Evolutionary conservation across 2,888 invertebrate species (phyloP), one percentile per base, ranked within the genome.

Genomic region (Cosmopolites sordidus): DNA sequence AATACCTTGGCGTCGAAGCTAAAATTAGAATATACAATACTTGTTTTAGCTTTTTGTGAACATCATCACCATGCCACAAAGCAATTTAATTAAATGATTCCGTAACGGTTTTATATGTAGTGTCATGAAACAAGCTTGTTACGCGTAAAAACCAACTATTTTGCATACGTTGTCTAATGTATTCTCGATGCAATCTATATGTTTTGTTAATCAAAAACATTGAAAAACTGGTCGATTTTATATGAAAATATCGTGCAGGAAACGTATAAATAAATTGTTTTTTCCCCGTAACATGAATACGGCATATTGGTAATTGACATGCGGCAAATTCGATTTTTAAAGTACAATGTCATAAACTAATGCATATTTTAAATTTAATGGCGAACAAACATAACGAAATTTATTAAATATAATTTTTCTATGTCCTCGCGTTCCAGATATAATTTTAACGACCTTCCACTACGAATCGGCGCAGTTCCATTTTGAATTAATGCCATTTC

Each of bases 341-440:
- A 39, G n/a, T 39, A 39, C 39, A 33, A 33, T 33, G 39, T 47
- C 39, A 27, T 27, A 47, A 39, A 39, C 37, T 50, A 33, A 50
- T 33, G 33, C 51, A 51, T 51, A 47, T 47, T 51, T 51, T 51
- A 46, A 41, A 33, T 46, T 47, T 51, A 51, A 46, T 33, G 27
- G 43, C 51, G 16, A 47, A 18, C 30, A 44, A 48, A 48, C 39
- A 43, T 42, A 30, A 47, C 39, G 38, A 42, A 47, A 45, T 27
- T 27, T 27, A 27, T 27, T 27, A 27, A 27, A 27, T 27, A 9
- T 27, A 27, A 9, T 5, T 27, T 6, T 27, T 27, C 9, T 27
- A 6, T 27, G 27, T 27, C 27, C 27, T 27, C 27, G 27, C n/a
- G 11, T 12, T 33, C 11, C 33, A 12, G 3, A 12, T 12, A 33